Evolutionary conservation across 2,888 invertebrate genomes (phyloP), one percentile per base, ranked within the genome.

Genomic region (Leptura quadrifasciata): DNA sequence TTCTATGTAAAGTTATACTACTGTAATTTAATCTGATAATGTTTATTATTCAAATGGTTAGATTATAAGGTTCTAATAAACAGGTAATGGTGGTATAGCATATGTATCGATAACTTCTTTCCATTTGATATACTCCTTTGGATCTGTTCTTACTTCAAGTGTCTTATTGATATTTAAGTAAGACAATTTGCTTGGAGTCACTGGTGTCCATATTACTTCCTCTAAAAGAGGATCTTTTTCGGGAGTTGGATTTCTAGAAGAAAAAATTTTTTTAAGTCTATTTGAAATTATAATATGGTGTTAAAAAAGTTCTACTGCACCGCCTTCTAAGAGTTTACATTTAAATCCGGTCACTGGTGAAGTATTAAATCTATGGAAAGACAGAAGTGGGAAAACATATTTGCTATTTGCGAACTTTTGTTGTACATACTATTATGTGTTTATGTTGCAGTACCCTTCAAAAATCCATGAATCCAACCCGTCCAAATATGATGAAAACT

Each of bases 131-230:
- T 79, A 79, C 18, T 71, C n/a, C 18, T 60, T 72, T 58, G 76
- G 76, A 71, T 76, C 54, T 20, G 65, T 61, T 17, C 55, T 69
- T 18, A 79, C 54, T 39, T 76, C 75, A 15, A 79, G 47, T n/a
- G 74, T 76, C 9, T 15, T 54, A 15, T 77, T 76, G 17, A 79
- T 76, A 61, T 76, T 68, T 17, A 79, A 54, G 39, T 77, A 79
- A 35, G 15, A 60, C 15, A 79, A 31, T 8, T 63, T 76, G 4
- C 4, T 18, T 12, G 63, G 17, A 17, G 39, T 57, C n/a, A 64
- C 58, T 18, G 35, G 73, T 2, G 76, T 69, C 76, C 76, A 76
- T 57, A 27, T 58, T 20, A 73, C 27, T 15, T 70, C 67, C 10
- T 72, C 54, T 24, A 76, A n/a, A 17, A 61, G n/a, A 18, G 24